Evolutionary conservation across 2,797 vertebrate species (phyloP), one percentile per base, ranked within the genome.

Genomic region (Micrastur ruficollis): DNA sequence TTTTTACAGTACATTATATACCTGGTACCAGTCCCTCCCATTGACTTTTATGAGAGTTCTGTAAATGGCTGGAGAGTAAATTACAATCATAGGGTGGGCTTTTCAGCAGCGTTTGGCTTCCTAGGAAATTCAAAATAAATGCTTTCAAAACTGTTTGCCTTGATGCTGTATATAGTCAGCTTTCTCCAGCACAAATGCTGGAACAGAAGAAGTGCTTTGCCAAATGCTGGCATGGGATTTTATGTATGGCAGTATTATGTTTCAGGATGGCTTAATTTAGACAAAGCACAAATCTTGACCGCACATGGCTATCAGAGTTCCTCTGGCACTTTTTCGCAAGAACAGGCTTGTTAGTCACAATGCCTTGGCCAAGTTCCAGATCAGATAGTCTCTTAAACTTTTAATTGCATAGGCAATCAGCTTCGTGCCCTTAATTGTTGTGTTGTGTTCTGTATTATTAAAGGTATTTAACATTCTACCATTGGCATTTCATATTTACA

Each of bases 181-280:
- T 93, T 92, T 90, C 74, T 80, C 52, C 61, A 73, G 84, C 88
- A 93, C 80, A 95, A 90, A 70, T 86, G 88, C 59, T 87, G 68
- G 78, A 95, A 40, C 71, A 91, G 79, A 86, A 80, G 34, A 29
- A 81, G 40, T 47, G 71, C 53, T 85, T 95, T 80, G 72, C 90
- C 94, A 96, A 96, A 94, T 78, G 81, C 50, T 96, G 81, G 81
- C 90, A 87, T 92, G 74, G 53, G 58, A 65, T 92, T 95, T 92
- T 95, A 86, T 47, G 36, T 81, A 86, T 76, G 76, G 82, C 70
- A 84, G 53, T 52, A 34, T 58, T 92, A 68, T 52, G 61, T 97
- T 95, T 91, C 1, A 2, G 89, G 47, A 92, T 66, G 68, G 47
- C 58, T 93, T 94, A 78, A 95, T 92, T 93, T 93, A 92, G 81